Conservation (phyloP, 2,797 vertebrate species). For the Rhinatrema bivittatum region DNA sequence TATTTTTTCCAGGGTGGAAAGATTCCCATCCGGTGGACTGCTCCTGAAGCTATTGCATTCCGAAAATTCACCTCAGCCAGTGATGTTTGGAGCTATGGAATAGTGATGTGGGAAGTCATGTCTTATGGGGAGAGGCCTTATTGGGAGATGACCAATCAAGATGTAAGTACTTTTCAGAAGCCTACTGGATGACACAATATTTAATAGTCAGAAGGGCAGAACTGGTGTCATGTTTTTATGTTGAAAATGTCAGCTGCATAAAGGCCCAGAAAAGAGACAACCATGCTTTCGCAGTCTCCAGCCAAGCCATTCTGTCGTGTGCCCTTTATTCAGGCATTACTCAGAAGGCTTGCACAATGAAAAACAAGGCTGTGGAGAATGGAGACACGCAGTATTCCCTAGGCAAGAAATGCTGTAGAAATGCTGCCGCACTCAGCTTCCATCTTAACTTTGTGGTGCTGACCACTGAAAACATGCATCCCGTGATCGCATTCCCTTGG, state of each 20-base stretch:
- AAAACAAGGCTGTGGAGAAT: too few relatives aligned
- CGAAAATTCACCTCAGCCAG: conserved; percentile 95
- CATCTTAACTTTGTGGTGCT: too few relatives aligned
- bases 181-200: not conserved
- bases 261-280: conserved; percentile 3
- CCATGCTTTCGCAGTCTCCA: too few relatives aligned
- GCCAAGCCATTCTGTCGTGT: too few relatives aligned
- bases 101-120: conserved; percentile 97
- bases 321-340: too few relatives aligned
- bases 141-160: conserved; percentile 98
- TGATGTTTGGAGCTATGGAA: conserved; percentile 94
- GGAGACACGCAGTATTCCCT: too few relatives aligned
- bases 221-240: not conserved
- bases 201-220: conserved; percentile 3
- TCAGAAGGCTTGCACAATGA: too few relatives aligned
- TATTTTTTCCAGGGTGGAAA: conserved; percentile 79
- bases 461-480: too few relatives aligned
- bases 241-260: conserved; percentile 7
- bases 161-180: conserved; percentile 62
- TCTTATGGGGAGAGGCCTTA: conserved; percentile 95
- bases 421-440: too few relatives aligned
- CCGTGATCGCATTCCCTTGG: too few relatives aligned
- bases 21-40: conserved; percentile 97
- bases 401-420: too few relatives aligned
- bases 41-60: conserved; percentile 93